These are phyloP conservation scores for Pogonocherus hispidulus DNA, from an alignment of 2,888 invertebrate species.

Conservation along the genomic window DNA sequence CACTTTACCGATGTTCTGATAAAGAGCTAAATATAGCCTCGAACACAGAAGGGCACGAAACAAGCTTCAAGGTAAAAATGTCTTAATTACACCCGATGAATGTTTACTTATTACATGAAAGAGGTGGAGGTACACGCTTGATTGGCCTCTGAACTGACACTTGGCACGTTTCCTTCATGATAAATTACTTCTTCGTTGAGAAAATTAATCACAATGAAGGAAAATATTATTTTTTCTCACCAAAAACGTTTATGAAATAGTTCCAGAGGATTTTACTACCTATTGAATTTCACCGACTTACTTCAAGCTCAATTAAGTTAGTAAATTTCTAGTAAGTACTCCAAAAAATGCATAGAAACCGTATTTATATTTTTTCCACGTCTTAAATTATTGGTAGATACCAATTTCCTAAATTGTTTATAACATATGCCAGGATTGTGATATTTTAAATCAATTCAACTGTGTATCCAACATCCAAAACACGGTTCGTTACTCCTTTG, in stretches of 20 bases:
- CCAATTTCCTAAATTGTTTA: too few species aligned
- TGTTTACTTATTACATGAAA: not conserved
- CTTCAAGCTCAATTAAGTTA: too few species aligned
- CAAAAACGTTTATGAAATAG: too few species aligned
- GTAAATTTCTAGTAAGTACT: too few species aligned
- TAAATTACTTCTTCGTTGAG: slow-evolving; percentile 2
- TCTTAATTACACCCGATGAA: not conserved
- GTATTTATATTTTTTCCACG: too few species aligned
- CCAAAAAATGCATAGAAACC: too few species aligned
- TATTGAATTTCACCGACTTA: too few species aligned
- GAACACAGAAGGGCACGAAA: not conserved
- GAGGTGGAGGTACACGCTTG: not conserved
- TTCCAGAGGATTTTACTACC: too few species aligned
- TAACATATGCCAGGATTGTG: too few species aligned
- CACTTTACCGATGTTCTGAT: too few species aligned
- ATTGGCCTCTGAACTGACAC: slow-evolving; percentile 6
- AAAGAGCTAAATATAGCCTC: too few species aligned
- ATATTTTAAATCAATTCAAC: not conserved
- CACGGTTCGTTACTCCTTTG: not conserved
- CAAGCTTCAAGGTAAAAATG: not conserved
- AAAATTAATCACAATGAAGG: slow-evolving; percentile 9
- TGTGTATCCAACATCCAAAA: not conserved
- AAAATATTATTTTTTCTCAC: slow-evolving; percentile 5
- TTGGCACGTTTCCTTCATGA: not conserved
- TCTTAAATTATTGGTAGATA: too few species aligned